Conservation (phyloP, 2,888 invertebrate genomes). For the Thecocarcelia acutangulata region DNA sequence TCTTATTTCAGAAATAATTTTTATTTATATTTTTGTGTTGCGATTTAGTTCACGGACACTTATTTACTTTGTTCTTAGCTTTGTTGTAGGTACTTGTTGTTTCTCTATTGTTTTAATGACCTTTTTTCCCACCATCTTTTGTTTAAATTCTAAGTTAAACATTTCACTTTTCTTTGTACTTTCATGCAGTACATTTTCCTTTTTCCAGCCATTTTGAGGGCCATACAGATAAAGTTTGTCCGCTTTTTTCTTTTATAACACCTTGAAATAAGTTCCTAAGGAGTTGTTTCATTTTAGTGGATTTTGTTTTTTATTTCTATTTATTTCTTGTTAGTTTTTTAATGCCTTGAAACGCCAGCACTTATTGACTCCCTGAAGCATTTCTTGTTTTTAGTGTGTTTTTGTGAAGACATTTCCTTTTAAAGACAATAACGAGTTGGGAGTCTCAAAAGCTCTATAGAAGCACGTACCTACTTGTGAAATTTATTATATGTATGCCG, state of each 20-base stretch:
- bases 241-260: slow-evolving; percentile 23
- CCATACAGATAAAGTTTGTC: slow-evolving; percentile 13
- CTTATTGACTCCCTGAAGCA: slow-evolving; percentile 24
- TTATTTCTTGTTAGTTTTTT: neutral
- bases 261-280: slow-evolving; percentile 12
- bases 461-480: too few relatives aligned
- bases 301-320: neutral
- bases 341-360: neutral
- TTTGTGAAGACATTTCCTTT: too few relatives aligned
- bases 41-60: slow-evolving; percentile 71
- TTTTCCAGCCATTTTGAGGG: slow-evolving; percentile 25
- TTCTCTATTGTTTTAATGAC: slow-evolving; percentile 64
- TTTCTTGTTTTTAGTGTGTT: neutral
- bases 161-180: slow-evolving; percentile 12
- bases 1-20: slow-evolving; percentile 16
- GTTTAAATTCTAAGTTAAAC: slow-evolving; percentile 9
- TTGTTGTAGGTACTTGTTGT: slow-evolving; percentile 38
- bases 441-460: too few relatives aligned
- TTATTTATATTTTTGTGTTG: slow-evolving; percentile 46
- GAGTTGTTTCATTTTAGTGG: neutral
- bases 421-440: too few relatives aligned
- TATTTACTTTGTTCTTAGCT: slow-evolving; percentile 47
- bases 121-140: slow-evolving; percentile 32
- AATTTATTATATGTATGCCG: too few relatives aligned
- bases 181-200: too few relatives aligned